A percentile compares a stretch with the other conserved stretches of the same genome.
phyloP scores from a whole-genome alignment of 2,797 vertebrate species.

The Thripadectes ignobilis region DNA sequence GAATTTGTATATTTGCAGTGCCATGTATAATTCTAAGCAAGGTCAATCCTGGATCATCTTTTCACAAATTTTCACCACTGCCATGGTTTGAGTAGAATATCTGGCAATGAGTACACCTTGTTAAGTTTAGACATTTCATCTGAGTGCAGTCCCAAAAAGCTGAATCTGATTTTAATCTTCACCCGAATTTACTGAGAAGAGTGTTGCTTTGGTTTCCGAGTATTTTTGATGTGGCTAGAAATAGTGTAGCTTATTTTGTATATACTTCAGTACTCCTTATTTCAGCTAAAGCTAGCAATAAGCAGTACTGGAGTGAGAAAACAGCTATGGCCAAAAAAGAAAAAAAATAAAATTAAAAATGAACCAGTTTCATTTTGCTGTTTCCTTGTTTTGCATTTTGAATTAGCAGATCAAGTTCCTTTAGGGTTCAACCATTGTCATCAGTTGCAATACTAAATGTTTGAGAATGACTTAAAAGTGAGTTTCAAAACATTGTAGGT shows the following conservation, averaged over 20 bases:
- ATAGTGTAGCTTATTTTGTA: background rate
- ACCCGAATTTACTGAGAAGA: background rate
- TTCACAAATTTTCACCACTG: background rate
- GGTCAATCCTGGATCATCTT: background rate
- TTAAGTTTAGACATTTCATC: background rate
- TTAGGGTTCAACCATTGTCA: background rate
- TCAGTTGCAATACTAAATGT: background rate
- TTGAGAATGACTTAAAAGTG: background rate
- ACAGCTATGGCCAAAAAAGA: background rate
- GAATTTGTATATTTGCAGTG: background rate
- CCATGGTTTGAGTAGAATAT: background rate
- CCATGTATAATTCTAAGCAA: background rate
- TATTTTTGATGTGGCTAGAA: slow-evolving; percentile 18
- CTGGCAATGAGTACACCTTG: background rate
- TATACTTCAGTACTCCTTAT: background rate
- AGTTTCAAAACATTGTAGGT: background rate
- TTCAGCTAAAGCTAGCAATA: background rate
- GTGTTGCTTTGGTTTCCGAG: background rate
- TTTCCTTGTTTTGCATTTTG: background rate
- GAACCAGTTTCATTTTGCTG: background rate
- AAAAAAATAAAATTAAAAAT: background rate
- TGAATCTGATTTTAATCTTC: background rate
- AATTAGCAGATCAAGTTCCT: background rate
- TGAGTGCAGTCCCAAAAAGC: background rate
- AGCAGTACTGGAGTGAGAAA: background rate